Conservation (phyloP, 2,888 invertebrate genomes). For the Heliconius cydno region DNA sequence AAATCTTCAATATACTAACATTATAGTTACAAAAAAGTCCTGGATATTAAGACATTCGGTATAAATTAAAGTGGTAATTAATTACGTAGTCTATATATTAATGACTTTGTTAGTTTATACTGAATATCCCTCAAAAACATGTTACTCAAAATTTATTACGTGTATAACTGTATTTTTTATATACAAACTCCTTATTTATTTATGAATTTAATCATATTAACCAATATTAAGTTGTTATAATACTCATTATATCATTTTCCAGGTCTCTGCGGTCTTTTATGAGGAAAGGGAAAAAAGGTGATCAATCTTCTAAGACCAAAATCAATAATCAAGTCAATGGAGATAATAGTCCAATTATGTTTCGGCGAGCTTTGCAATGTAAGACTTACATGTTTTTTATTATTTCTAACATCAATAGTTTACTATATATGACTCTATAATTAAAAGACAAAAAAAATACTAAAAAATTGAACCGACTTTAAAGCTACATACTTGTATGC, state of each 20-base stretch:
- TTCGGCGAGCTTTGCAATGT: constrained; percentile 74
- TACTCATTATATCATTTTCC: constrained; percentile 48
- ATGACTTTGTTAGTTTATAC: background rate
- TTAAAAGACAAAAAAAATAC: no score
- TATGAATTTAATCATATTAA: no score
- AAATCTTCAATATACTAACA: background rate
- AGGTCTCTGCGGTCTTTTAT: constrained; percentile 80
- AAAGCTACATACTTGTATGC: no score
- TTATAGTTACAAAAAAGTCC: background rate
- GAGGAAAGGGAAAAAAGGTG: constrained; percentile 76
- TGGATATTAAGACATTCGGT: background rate
- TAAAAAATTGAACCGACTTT: no score
- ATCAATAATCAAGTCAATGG: constrained; percentile 62
- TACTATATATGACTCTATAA: background rate
- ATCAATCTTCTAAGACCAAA: constrained; percentile 54
- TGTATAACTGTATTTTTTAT: no score
- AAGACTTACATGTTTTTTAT: constrained; percentile 52
- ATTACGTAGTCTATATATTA: no score
- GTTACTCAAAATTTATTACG: no score
- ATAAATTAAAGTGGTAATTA: background rate
- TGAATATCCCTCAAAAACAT: background rate
- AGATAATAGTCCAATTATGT: constrained; percentile 72
- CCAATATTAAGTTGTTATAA: no score
- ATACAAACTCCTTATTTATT: no score
- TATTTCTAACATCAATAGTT: constrained; percentile 12